Evolutionary conservation across 2,797 vertebrate species (phyloP).

Genomic region (Tadarida brasiliensis): DNA sequence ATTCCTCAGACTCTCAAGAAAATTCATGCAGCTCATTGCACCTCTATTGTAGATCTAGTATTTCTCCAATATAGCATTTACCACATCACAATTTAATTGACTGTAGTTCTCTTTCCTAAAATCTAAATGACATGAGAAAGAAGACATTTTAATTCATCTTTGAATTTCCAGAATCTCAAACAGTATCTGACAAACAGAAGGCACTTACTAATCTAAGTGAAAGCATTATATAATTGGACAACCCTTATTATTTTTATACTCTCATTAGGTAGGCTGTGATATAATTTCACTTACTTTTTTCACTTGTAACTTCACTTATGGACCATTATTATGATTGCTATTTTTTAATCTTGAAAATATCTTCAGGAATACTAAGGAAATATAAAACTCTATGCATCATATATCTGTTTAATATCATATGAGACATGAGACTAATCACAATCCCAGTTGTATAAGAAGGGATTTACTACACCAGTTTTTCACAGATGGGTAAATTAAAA

Average conservation of each 20-base stretch:
- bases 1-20: not conserved
- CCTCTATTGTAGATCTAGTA: not conserved
- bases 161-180: not conserved
- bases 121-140: not conserved
- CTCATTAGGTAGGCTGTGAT: not conserved
- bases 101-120: not conserved
- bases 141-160: not conserved
- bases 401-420: not conserved
- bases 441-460: not conserved
- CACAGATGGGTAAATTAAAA: not conserved
- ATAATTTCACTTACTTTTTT: conserved; percentile 4
- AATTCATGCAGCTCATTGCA: not conserved
- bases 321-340: not conserved
- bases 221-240: not conserved
- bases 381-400: not conserved
- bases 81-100: not conserved
- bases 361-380: not conserved
- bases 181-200: not conserved
- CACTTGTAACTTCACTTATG: not conserved
- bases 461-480: not conserved
- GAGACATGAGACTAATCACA: not conserved
- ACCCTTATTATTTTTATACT: not conserved
- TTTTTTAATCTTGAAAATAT: conserved; percentile 27
- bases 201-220: not conserved
- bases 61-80: not conserved